These are phyloP conservation scores for Nothobranchius furzeri DNA, from an alignment of 2,113 vertebrate genomes.

Conservation along the genomic window DNA sequence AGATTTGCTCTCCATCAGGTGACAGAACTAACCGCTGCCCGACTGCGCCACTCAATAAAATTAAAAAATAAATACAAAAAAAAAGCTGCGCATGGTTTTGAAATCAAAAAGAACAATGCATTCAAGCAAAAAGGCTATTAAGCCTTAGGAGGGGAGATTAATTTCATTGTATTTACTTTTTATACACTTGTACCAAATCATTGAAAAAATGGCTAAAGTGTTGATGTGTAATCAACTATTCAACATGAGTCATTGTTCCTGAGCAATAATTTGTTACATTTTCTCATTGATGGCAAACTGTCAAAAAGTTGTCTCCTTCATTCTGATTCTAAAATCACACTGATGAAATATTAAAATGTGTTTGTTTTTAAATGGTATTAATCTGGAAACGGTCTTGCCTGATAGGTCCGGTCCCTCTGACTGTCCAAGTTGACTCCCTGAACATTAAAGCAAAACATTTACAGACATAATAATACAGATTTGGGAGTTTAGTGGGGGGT, in stretches of 20 bases:
- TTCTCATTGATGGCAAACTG: background rate
- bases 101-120: background rate
- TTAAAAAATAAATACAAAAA: background rate
- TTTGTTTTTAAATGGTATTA: background rate
- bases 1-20: background rate
- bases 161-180: too few species aligned
- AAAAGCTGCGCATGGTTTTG: background rate
- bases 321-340: background rate
- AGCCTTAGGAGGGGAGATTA: too few species aligned
- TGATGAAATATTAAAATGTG: background rate
- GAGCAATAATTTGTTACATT: background rate
- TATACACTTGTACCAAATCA: background rate
- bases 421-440: too few species aligned
- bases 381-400: background rate
- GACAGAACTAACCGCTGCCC: background rate
- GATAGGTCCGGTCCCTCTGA: too few species aligned
- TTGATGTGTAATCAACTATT: background rate
- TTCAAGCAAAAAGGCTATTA: background rate
- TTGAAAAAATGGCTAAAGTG: background rate
- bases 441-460: slow-evolving; percentile 7
- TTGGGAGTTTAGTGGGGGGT: slow-evolving; percentile 1
- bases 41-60: too few species aligned
- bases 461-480: slow-evolving; percentile 30
- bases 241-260: background rate
- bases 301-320: background rate